Conservation (phyloP, 2,888 invertebrate genomes). For the Platerodrilus igneus region DNA sequence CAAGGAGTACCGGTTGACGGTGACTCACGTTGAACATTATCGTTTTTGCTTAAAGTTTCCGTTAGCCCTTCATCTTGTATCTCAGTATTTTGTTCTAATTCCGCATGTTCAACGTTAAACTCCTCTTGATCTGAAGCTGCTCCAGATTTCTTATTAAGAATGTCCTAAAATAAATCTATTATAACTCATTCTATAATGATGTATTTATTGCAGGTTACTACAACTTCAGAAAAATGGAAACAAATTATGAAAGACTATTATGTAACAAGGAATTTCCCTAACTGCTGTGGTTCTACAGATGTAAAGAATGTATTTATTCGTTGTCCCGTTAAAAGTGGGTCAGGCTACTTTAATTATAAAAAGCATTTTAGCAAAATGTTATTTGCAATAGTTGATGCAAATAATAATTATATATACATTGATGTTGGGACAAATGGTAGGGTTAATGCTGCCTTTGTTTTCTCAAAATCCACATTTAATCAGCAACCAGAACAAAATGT, state of each 20-base stretch:
- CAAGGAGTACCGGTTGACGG: too few species aligned
- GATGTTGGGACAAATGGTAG: constrained; percentile 22
- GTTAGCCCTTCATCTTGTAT: too few species aligned
- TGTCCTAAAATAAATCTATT: too few species aligned
- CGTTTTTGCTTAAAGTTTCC: too few species aligned
- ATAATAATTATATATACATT: constrained; percentile 18
- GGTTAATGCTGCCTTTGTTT: constrained; percentile 18
- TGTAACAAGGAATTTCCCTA: constrained; percentile 9
- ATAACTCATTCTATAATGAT: too few species aligned
- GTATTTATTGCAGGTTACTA: constrained; percentile 17
- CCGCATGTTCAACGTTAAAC: too few species aligned
- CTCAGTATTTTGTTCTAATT: too few species aligned
- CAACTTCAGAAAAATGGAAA: constrained; percentile 13
- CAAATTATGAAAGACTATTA: constrained; percentile 12
- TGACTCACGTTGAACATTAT: too few species aligned
- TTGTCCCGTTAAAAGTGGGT: constrained; percentile 5
- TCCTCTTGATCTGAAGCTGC: too few species aligned
- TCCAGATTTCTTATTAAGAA: too few species aligned
- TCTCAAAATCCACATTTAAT: constrained; percentile 19
- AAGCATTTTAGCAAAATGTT: constrained; percentile 5
- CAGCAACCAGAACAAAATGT: constrained; percentile 19
- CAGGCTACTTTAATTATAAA: constrained; percentile 7
- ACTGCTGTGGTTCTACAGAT: constrained; percentile 5
- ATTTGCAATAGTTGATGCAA: constrained; percentile 8
- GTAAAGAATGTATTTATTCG: constrained; percentile 7